Evolutionary conservation across 2,113 vertebrate species (phyloP).

Genomic region (Callorhinus ursinus): DNA sequence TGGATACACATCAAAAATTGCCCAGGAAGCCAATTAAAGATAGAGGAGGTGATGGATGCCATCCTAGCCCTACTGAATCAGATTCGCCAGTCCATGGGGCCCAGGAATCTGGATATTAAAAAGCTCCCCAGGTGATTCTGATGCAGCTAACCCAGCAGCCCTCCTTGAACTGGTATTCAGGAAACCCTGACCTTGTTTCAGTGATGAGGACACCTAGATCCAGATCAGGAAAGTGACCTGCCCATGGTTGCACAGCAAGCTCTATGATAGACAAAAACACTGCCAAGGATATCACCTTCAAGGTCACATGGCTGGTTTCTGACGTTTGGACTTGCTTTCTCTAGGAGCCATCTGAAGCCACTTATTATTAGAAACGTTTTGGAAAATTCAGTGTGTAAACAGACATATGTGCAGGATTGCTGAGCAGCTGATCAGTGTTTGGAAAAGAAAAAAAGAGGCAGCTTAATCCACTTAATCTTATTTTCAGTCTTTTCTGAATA

Average conservation of each 20-base stretch:
- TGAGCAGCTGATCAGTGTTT: constrained; percentile 38
- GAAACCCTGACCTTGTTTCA: not conserved
- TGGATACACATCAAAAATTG: not conserved
- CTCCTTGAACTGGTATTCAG: not conserved
- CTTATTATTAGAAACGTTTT: constrained; percentile 54
- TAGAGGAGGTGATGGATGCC: not conserved
- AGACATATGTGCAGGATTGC: not conserved
- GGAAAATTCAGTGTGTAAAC: constrained; percentile 35
- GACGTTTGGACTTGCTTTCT: constrained; percentile 25
- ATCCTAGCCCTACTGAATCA: not conserved
- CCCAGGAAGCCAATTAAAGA: constrained; percentile 1
- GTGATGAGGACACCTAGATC: not conserved
- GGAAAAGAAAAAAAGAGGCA: not conserved
- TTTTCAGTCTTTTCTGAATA: not conserved
- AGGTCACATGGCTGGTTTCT: constrained; percentile 13
- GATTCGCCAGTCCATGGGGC: not conserved
- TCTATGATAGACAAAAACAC: not conserved
- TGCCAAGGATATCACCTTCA: not conserved
- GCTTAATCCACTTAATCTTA: constrained; percentile 5
- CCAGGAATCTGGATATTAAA: not conserved
- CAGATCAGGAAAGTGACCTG: not conserved
- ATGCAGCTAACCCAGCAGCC: not conserved
- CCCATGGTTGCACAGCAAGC: not conserved
- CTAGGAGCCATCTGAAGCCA: constrained; percentile 33
- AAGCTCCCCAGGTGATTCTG: not conserved